Base-by-base conservation (phyloP, 2,797 vertebrate genomes). In the Xiphorhynchus erythropygius region DNA sequence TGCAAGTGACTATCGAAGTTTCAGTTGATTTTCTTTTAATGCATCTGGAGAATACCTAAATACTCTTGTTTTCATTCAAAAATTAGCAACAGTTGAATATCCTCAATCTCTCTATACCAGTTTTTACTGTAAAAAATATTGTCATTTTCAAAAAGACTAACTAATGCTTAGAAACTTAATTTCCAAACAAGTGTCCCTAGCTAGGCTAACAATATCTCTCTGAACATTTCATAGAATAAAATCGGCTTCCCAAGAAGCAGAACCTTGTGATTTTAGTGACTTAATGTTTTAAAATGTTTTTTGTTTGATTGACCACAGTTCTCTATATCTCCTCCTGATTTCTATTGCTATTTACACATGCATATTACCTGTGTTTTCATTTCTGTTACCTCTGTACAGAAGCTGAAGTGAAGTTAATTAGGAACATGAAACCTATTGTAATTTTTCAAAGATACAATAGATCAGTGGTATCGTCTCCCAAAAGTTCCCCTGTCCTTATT, bases 121-220 rank as follows among this genome's bases (percentile, higher is more conserved):
- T 89, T 93, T 95, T 87, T 94, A 92, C 88, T 91, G 71, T 91
- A 81, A 95, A 92, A 49, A 92, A 47, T 91, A 87, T 83, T 84
- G 37, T 81, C 62, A 55, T 87, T 73, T 49, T 94, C 64, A 87
- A 76, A 93, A 77, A 90, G 89, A 90, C 27, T 15, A 41, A 5
- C 18, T 84, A 52, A 5, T 89, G 39, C 32, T 76, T 70, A 59
- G 87, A 94, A 95, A 95, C 60, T 55, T 95, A 84, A 94, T 94
- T 94, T 90, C 39, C 47, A 70, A 93, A n/a, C 14, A 73, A 88
- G 47, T 47, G 30, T 27, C 55, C 84, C 76, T 60, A 87, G 42
- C 30, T 42, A 62, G 27, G 44, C 35, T 85, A 92, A 83, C 55
- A 94, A 70, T 79, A 64, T 81, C 47, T 96, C 30, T 23, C 30